These are phyloP conservation scores for Macrotus californicus DNA, from an alignment of 2,113 vertebrate species.

Conservation along the genomic window DNA sequence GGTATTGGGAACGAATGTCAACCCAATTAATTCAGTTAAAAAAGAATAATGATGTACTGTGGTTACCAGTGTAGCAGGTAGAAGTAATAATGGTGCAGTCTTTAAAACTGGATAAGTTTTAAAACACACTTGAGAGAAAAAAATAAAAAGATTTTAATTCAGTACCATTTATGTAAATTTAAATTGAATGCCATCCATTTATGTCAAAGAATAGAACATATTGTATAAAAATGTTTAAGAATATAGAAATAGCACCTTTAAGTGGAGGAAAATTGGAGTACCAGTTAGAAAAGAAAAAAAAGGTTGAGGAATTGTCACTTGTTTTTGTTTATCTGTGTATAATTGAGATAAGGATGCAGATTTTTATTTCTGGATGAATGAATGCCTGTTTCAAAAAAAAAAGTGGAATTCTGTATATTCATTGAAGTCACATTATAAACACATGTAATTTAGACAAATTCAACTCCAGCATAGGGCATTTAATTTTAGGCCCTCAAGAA, in stretches of 20 bases:
- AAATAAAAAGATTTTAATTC: not conserved
- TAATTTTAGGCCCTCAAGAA: not conserved
- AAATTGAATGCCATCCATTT: not conserved
- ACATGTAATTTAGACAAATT: not conserved
- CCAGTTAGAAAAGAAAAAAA: not conserved
- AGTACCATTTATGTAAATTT: not conserved
- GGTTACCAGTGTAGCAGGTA: not conserved
- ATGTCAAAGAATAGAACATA: not conserved
- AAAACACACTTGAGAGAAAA: not conserved
- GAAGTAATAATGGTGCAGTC: not conserved
- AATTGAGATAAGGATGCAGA: not conserved
- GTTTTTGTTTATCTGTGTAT: not conserved
- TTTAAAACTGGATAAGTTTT: constrained; percentile 7
- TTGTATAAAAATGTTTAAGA: not conserved
- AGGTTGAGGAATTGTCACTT: not conserved
- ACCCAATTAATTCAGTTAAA: too few relatives aligned
- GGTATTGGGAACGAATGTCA: too few relatives aligned
- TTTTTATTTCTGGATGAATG: constrained; percentile 5
- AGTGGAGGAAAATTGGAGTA: not conserved
- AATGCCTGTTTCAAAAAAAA: not conserved
- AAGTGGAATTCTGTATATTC: not conserved
- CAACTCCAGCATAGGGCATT: not conserved
- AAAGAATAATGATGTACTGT: not conserved
- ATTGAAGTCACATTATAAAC: not conserved
- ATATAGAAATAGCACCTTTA: not conserved